Conservation (phyloP, 2,797 vertebrate genomes). For the Mallotus villosus region DNA sequence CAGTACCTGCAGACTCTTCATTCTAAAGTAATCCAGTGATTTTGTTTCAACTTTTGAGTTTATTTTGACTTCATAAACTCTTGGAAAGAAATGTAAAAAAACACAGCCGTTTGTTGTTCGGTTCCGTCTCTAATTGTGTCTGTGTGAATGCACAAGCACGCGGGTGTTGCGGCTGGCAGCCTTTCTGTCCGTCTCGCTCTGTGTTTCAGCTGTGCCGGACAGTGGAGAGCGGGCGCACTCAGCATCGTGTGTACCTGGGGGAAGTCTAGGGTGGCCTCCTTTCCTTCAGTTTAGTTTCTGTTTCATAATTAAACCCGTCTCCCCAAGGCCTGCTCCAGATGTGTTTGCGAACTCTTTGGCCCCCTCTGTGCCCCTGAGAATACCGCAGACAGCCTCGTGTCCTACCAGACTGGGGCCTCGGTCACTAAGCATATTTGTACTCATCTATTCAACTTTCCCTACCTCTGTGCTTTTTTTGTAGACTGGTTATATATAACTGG, state of each 20-base stretch:
- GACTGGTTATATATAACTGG: constrained; percentile 19
- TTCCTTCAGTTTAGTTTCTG: constrained; percentile 43
- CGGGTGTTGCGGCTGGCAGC: background rate
- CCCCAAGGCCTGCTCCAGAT: constrained; percentile 51
- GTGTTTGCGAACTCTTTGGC: constrained; percentile 46
- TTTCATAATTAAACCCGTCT: constrained; percentile 60
- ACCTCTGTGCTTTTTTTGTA: constrained; percentile 13
- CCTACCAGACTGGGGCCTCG: constrained; percentile 25
- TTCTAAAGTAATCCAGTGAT: no score
- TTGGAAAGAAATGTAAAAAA: background rate
- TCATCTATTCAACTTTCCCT: constrained; percentile 22
- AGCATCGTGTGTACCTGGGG: constrained; percentile 31
- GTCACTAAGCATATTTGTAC: constrained; percentile 43
- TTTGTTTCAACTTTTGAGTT: background rate
- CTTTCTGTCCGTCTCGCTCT: constrained; percentile 9
- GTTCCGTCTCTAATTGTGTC: background rate
- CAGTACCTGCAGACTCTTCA: constrained; percentile 3
- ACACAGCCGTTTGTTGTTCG: background rate
- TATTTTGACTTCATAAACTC: background rate
- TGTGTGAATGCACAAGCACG: constrained; percentile 1
- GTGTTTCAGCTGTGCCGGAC: constrained; percentile 31
- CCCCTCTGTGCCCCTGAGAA: constrained; percentile 37
- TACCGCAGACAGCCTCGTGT: constrained; percentile 35
- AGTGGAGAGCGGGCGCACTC: constrained; percentile 35
- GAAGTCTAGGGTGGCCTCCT: constrained; percentile 37